These are phyloP conservation scores for Microtus pennsylvanicus DNA, from an alignment of 2,113 vertebrate genomes.

Conservation along the genomic window DNA sequence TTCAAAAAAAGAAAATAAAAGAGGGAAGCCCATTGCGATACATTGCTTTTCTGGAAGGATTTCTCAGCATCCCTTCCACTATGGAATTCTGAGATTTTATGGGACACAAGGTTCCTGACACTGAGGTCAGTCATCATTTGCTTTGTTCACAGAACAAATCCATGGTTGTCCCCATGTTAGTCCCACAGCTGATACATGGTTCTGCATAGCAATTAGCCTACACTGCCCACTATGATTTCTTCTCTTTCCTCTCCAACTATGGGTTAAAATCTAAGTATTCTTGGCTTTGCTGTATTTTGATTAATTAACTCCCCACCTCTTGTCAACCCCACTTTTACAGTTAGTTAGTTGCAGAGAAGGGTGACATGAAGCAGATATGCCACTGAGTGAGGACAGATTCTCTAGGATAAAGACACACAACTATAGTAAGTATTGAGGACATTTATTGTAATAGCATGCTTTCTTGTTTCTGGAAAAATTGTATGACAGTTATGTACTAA, in stretches of 20 bases:
- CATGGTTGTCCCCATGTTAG: background rate
- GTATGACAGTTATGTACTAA: background rate
- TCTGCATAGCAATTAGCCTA: fast-evolving
- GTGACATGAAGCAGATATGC: background rate
- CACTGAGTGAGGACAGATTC: background rate
- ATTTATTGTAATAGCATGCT: background rate
- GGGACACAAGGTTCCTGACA: background rate
- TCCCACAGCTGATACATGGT: background rate
- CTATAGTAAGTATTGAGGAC: background rate
- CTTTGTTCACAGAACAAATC: background rate
- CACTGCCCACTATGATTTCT: fast-evolving
- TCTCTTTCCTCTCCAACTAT: too few relatives aligned
- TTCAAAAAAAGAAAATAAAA: too few relatives aligned
- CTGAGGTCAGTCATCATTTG: background rate
- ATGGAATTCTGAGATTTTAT: background rate
- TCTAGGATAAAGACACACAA: background rate
- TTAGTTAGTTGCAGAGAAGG: background rate
- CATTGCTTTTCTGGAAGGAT: background rate
- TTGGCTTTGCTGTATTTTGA: background rate
- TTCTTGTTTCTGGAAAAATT: background rate
- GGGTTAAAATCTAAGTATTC: background rate
- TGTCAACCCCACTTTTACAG: background rate
- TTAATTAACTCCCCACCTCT: constrained; percentile 51
- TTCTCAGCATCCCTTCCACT: too few relatives aligned
- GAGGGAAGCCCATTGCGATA: background rate